A percentile compares a stretch with the other conserved stretches of the same genome.
Evolutionary conservation across 2,888 invertebrate species (phyloP).

Genomic region (Ectemnius lituratus): DNA sequence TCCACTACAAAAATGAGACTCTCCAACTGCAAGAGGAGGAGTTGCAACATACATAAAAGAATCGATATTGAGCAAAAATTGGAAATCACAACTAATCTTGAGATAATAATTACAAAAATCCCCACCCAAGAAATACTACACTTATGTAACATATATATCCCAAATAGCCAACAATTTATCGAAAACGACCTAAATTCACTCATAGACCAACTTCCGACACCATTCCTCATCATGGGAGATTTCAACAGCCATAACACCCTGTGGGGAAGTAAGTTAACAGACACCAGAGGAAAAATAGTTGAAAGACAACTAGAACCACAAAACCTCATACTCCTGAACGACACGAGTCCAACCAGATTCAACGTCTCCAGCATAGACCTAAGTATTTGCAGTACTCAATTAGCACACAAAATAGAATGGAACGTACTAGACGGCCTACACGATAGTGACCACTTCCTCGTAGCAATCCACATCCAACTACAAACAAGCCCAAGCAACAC

Average conservation of each 20-base stretch:
- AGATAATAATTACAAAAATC: too few species aligned
- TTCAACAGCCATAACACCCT: slow-evolving; percentile 52
- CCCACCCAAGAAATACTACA: too few species aligned
- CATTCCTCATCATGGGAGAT: slow-evolving; percentile 52
- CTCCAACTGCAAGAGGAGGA: too few species aligned
- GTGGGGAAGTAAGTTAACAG: slow-evolving; percentile 45
- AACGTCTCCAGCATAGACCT: slow-evolving; percentile 10
- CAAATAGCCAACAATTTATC: too few species aligned
- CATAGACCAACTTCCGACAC: slow-evolving; percentile 43
- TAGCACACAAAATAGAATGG: background rate
- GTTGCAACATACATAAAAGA: too few species aligned
- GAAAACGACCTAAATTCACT: too few species aligned
- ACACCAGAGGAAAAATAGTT: slow-evolving; percentile 47
- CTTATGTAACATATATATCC: too few species aligned
- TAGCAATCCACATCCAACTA: background rate
- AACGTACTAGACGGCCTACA: background rate
- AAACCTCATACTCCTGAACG: background rate
- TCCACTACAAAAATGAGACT: too few species aligned
- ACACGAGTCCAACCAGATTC: background rate
- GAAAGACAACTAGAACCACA: slow-evolving; percentile 28
- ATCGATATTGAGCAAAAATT: too few species aligned
- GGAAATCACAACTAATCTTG: too few species aligned
- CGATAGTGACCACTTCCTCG: slow-evolving; percentile 12
- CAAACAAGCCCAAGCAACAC: background rate
- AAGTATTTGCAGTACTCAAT: background rate